These are phyloP conservation scores for Archips crataeganus DNA, from an alignment of 2,888 invertebrate genomes.

Conservation along the genomic window DNA sequence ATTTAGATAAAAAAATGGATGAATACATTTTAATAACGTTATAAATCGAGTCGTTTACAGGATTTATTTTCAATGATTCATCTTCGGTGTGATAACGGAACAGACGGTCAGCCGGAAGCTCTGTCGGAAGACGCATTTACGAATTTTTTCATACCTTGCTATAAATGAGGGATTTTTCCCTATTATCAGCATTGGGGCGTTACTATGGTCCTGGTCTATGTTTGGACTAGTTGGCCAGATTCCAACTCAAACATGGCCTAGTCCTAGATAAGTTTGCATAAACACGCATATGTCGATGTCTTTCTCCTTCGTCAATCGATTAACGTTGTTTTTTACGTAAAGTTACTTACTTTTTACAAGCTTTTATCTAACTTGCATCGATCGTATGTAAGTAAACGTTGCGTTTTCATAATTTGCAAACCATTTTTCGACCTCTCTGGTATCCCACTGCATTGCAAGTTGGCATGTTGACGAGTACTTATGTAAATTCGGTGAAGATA, in stretches of 20 bases:
- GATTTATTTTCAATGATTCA: constrained; percentile 40
- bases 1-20: constrained; percentile 26
- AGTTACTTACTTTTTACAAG: neutral
- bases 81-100: constrained; percentile 32
- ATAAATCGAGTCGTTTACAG: constrained; percentile 22
- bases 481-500: too few relatives aligned
- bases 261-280: constrained; percentile 50
- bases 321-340: neutral
- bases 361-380: too few relatives aligned
- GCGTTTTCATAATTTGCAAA: too few relatives aligned
- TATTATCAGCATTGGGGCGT: constrained; percentile 14
- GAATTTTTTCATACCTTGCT: constrained; percentile 35
- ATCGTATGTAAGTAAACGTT: too few relatives aligned
- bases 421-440: too few relatives aligned
- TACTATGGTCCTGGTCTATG: constrained; percentile 15
- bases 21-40: constrained; percentile 35
- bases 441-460: too few relatives aligned
- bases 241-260: constrained; percentile 51
- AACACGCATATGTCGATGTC: constrained; percentile 47
- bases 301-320: constrained; percentile 15
- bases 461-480: too few relatives aligned
- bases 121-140: constrained; percentile 35
- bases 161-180: constrained; percentile 15
- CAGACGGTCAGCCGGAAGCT: constrained; percentile 26
- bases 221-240: constrained; percentile 48